Base-by-base conservation (phyloP, 2,113 vertebrate species). In the Callaeas wilsoni region DNA sequence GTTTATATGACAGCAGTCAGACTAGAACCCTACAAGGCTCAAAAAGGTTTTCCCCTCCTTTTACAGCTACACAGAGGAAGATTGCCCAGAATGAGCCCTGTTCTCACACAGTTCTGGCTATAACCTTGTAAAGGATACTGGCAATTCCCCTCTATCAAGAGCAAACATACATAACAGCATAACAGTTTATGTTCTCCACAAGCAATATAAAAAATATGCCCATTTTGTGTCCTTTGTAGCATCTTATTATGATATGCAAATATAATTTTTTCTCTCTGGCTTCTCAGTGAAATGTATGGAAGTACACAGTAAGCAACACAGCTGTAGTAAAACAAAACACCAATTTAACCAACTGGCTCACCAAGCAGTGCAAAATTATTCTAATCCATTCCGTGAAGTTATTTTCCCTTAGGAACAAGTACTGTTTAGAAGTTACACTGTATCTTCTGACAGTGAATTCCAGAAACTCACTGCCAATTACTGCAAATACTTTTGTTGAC, bases 401-500 rank as follows among this genome's bases (percentile, higher is more conserved):
- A 73, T 78, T 96, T 96, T 87, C 55, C 87, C 46, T 93, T 39
- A 80, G 23, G 75, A 83, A 41, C 8, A 89, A 74, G 4, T 49
- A 33, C 16, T 91, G 16, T 86, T 88, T 39, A 90, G 73, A 56
- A 94, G n/a, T 83, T 96, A 44, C 16, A 84, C n/a, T 37, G 16
- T 59, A 49, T 89, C 92, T 96, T 94, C 71, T 94, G 71, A 92
- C 35, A 81, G 60, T 46, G 44, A 85, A 68, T 93, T 96, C 69
- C 42, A 95, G 86, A 93, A 97, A 81, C 52, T 91, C 67, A 33
- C 84, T 91, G 70, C 56, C 96, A 96, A 93, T 95, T 97, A 93
- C 78, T 65, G 75, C 59, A 94, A 90, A 83, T 93, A 65, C 69
- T 94, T 96, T 78, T 90, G 91, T 60, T 94, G 83, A 89, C 81